Conservation (phyloP, 2,113 vertebrate genomes). For the Taurulus bubalis region DNA sequence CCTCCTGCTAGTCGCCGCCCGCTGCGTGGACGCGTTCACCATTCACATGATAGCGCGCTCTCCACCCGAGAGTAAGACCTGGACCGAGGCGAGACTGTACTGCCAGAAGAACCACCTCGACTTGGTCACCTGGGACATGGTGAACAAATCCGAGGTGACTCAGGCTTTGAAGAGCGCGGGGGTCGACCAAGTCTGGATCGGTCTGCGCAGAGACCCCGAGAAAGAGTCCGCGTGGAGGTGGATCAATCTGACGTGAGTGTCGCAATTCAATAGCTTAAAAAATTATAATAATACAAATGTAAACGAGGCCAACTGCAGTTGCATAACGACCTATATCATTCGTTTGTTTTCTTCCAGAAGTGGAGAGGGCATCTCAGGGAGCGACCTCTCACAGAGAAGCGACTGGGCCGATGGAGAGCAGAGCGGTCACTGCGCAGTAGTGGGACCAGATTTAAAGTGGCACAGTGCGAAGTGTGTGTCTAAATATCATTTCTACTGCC, state of each 20-base stretch:
- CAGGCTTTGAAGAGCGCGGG: fast-evolving
- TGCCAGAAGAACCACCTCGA: constrained; percentile 12
- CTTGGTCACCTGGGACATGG: background rate
- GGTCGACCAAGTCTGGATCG: constrained; percentile 24
- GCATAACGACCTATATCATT: background rate
- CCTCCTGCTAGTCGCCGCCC: background rate
- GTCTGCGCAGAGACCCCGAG: constrained; percentile 27
- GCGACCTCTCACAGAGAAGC: background rate
- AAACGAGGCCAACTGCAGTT: background rate
- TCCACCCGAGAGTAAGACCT: background rate
- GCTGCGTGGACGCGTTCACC: background rate
- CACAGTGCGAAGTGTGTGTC: background rate
- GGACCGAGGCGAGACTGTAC: constrained; percentile 9
- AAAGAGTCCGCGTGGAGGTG: constrained; percentile 20
- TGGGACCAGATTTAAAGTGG: background rate
- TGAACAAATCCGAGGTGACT: fast-evolving
- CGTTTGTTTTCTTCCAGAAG: constrained; percentile 39
- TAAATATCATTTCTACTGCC: background rate
- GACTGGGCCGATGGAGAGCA: background rate
- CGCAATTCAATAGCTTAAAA: background rate
- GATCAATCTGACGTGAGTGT: constrained; percentile 44
- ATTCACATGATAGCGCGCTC: fast-evolving
- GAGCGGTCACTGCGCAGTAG: background rate
- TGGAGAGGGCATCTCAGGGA: constrained; percentile 18
- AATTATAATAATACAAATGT: background rate